Evolutionary conservation across 2,888 invertebrate species (phyloP).

Genomic region (Cremastinae sp.): DNA sequence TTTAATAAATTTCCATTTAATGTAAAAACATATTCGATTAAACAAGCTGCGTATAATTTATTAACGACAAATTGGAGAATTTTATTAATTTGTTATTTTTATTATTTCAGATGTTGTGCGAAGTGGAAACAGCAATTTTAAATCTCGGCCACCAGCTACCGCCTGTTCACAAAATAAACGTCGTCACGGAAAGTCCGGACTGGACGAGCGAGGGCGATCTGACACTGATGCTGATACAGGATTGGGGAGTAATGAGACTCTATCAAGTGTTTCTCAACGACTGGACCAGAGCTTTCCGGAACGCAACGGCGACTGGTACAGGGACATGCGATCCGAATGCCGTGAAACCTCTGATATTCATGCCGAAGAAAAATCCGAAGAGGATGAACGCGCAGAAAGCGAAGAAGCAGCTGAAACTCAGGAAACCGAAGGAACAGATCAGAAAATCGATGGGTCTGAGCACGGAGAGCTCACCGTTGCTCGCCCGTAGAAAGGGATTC

Average conservation of each 20-base stretch:
- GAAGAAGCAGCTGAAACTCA: slow-evolving; percentile 62
- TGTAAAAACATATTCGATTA: too few species aligned
- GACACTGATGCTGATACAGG: slow-evolving; percentile 83
- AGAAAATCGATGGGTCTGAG: slow-evolving; percentile 62
- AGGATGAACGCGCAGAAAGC: slow-evolving; percentile 48
- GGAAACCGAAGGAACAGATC: slow-evolving; percentile 64
- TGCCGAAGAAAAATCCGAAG: slow-evolving; percentile 61
- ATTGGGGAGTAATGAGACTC: slow-evolving; percentile 83
- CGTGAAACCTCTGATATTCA: slow-evolving; percentile 68
- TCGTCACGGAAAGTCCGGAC: slow-evolving; percentile 79
- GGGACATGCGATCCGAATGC: slow-evolving; percentile 73
- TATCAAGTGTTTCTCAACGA: slow-evolving; percentile 83
- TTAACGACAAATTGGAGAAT: background rate
- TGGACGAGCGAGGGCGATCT: slow-evolving; percentile 81
- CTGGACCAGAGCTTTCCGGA: slow-evolving; percentile 82
- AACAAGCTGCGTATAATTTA: too few species aligned
- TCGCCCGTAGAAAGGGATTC: slow-evolving; percentile 63
- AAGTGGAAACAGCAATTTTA: slow-evolving; percentile 83
- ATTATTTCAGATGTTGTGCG: slow-evolving; percentile 81
- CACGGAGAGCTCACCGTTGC: slow-evolving; percentile 64
- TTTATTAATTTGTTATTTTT: slow-evolving; percentile 8
- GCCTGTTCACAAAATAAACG: slow-evolving; percentile 67
- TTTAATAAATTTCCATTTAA: too few species aligned
- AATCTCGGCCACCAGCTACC: slow-evolving; percentile 78
- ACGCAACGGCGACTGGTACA: slow-evolving; percentile 74